These are phyloP conservation scores for Lepus townsendii DNA, from an alignment of 2,797 vertebrate species.

Conservation along the genomic window DNA sequence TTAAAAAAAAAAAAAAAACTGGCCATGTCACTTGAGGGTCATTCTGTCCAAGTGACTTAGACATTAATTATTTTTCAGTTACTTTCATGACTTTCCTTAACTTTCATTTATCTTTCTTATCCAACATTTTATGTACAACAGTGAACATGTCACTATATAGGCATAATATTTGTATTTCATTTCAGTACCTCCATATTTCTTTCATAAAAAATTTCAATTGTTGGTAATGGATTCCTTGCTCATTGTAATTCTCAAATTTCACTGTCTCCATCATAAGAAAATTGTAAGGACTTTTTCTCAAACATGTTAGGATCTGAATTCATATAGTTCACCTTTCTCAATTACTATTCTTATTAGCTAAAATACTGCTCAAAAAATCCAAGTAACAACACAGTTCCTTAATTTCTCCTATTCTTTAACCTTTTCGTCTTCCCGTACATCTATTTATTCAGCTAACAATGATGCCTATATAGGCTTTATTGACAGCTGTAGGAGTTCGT, in stretches of 20 bases:
- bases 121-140: background rate
- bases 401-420: background rate
- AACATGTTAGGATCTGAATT: background rate
- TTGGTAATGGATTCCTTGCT: background rate
- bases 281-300: background rate
- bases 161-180: background rate
- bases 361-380: background rate
- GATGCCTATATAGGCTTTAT: background rate
- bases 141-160: background rate
- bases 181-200: background rate
- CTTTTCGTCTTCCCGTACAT: background rate
- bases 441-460: background rate
- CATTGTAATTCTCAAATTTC: background rate
- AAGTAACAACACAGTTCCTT: background rate
- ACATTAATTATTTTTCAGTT: background rate
- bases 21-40: background rate
- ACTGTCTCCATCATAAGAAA: background rate
- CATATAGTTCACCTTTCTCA: background rate
- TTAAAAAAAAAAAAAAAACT: no score
- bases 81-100: background rate
- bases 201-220: background rate
- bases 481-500: background rate
- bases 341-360: background rate
- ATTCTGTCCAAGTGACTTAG: background rate
- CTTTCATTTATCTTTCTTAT: slow-evolving; percentile 3